Conservation (phyloP, 1,140 invertebrate species). For the Acromyrmex charruanus region DNA sequence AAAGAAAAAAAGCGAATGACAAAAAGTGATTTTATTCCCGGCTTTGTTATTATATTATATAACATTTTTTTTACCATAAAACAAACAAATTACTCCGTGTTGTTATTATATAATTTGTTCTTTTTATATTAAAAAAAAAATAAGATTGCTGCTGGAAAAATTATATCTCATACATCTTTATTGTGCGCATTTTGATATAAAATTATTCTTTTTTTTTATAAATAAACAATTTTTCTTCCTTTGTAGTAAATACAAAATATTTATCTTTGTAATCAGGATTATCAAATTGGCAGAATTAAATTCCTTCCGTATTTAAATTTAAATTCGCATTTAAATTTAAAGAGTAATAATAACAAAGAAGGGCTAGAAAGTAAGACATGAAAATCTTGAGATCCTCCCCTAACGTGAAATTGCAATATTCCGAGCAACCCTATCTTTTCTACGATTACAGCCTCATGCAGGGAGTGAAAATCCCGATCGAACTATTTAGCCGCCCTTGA, state of each 20-base stretch:
- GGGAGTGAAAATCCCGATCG: conserved; percentile 66
- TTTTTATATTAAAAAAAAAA: background rate
- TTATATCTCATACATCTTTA: background rate
- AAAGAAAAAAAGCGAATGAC: conserved; percentile 20
- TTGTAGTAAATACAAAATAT: background rate
- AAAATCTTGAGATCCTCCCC: conserved; percentile 16
- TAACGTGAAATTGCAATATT: conserved; percentile 19
- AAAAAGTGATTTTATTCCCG: conserved; percentile 41
- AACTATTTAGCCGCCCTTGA: conserved; percentile 56
- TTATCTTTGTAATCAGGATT: conserved; percentile 10
- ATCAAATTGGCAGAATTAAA: background rate
- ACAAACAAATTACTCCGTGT: too few relatives aligned
- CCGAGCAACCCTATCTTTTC: conserved; percentile 16
- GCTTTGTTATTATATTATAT: background rate
- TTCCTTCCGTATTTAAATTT: background rate
- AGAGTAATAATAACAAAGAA: background rate
- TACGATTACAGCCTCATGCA: conserved; percentile 30
- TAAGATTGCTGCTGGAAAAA: conserved; percentile 1
- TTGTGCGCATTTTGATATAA: background rate
- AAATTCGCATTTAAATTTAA: background rate
- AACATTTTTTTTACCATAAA: too few relatives aligned
- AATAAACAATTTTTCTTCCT: background rate
- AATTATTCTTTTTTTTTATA: background rate
- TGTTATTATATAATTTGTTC: conserved; percentile 1
- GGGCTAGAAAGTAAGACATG: background rate